These are phyloP conservation scores for Neelides sp. DNA, from an alignment of 1,140 invertebrate genomes.

Conservation along the genomic window DNA sequence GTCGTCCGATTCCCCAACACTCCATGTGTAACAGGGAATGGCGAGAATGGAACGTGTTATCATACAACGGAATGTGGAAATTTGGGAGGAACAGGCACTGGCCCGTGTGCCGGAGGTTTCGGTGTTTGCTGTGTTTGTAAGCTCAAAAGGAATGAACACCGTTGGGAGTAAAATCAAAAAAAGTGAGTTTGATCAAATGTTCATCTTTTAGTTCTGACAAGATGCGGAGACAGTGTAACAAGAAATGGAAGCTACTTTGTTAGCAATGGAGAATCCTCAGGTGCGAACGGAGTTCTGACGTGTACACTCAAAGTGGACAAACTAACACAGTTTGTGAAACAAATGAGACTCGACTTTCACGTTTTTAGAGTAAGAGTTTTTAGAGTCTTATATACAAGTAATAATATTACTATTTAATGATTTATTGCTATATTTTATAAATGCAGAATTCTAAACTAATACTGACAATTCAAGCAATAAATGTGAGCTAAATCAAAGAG, in stretches of 20 bases:
- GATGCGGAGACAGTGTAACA: slow-evolving; percentile 52
- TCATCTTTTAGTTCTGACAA: slow-evolving; percentile 47
- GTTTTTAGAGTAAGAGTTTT: slow-evolving; percentile 52
- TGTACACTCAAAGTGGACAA: slow-evolving; percentile 53
- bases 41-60: slow-evolving; percentile 52
- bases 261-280: slow-evolving; percentile 54
- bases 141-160: too few relatives aligned
- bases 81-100: slow-evolving; percentile 46
- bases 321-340: slow-evolving; percentile 43
- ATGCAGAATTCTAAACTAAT: not conserved
- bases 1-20: slow-evolving; percentile 57
- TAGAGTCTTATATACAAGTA: slow-evolving; percentile 4
- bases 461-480: too few relatives aligned
- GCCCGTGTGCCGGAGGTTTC: slow-evolving; percentile 57
- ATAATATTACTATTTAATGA: not conserved
- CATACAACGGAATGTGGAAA: slow-evolving; percentile 45
- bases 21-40: slow-evolving; percentile 42
- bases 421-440: not conserved
- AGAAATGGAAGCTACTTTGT: slow-evolving; percentile 72
- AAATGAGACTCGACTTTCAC: slow-evolving; percentile 54
- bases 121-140: slow-evolving; percentile 63
- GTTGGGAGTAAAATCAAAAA: too few relatives aligned
- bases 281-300: slow-evolving; percentile 35
- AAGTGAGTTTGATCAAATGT: too few relatives aligned
- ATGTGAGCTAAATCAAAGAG: too few relatives aligned